Evolutionary conservation across 2,888 invertebrate genomes (phyloP).

Genomic region (Melikaiella ostensackeni): DNA sequence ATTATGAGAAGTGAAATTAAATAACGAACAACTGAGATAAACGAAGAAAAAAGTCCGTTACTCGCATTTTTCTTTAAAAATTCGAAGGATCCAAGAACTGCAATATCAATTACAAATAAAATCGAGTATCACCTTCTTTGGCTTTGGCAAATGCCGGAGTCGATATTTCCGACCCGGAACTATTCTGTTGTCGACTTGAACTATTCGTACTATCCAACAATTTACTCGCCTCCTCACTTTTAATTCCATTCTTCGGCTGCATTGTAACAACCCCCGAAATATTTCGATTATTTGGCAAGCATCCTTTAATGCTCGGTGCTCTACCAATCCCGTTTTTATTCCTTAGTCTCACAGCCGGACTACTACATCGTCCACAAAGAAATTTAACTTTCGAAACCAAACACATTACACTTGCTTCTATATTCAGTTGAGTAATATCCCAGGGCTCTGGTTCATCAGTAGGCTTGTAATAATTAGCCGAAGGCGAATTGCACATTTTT

Average conservation of each 20-base stretch:
- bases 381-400: constrained; percentile 90
- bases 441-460: constrained; percentile 91
- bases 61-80: too few species aligned
- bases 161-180: constrained; percentile 62
- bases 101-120: too few species aligned
- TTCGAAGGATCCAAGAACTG: too few species aligned
- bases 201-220: constrained; percentile 62
- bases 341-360: constrained; percentile 84
- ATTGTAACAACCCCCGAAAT: constrained; percentile 69
- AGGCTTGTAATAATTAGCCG: constrained; percentile 88
- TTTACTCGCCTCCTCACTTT: constrained; percentile 70
- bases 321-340: constrained; percentile 75
- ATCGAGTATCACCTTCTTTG: constrained; percentile 69
- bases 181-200: constrained; percentile 55
- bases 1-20: too few species aligned
- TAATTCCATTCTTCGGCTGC: constrained; percentile 71
- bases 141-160: constrained; percentile 71
- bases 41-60: not conserved
- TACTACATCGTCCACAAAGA: constrained; percentile 86
- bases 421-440: constrained; percentile 91
- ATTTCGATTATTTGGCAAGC: constrained; percentile 58
- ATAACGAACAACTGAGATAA: not conserved
- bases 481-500: constrained; percentile 83
- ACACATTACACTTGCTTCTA: constrained; percentile 92
- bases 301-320: constrained; percentile 66